phyloP scores from a whole-genome alignment of 2,113 vertebrate species.

The Corythaixoides concolor region DNA sequence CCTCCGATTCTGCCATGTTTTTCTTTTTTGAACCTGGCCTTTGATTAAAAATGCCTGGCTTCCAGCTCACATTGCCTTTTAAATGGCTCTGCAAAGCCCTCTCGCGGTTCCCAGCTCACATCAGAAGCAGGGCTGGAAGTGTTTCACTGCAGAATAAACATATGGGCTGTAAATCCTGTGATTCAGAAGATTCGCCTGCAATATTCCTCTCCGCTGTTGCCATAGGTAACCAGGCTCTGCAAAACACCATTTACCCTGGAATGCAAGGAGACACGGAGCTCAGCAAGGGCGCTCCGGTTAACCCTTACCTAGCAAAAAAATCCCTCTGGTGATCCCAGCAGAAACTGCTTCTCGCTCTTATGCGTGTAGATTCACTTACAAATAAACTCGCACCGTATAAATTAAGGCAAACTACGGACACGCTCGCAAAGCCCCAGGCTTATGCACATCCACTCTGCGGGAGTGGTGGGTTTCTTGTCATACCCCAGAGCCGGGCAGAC shows the following conservation, averaged over 20 bases:
- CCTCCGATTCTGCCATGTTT: background rate
- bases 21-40: conserved; percentile 22
- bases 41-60: conserved; percentile 60
- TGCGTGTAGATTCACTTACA: background rate
- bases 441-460: accelerated
- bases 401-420: background rate
- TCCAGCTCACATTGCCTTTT: conserved; percentile 48
- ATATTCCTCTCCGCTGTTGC: conserved; percentile 78
- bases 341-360: background rate
- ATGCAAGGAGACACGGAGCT: conserved; percentile 76
- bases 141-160: conserved; percentile 73
- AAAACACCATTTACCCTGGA: conserved; percentile 83
- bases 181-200: conserved; percentile 75
- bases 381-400: background rate
- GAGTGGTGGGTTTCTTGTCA: accelerated
- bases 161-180: conserved; percentile 73
- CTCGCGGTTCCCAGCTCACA: conserved; percentile 48
- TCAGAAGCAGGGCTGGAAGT: conserved; percentile 53
- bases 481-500: accelerated
- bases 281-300: conserved; percentile 75
- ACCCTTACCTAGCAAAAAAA: conserved; percentile 62
- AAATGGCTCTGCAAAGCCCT: conserved; percentile 56
- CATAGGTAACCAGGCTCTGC: conserved; percentile 79
- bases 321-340: background rate
- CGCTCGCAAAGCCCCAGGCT: accelerated